phyloP scores from a whole-genome alignment of 2,797 vertebrate species.

The Phaenicophaeus curvirostris region DNA sequence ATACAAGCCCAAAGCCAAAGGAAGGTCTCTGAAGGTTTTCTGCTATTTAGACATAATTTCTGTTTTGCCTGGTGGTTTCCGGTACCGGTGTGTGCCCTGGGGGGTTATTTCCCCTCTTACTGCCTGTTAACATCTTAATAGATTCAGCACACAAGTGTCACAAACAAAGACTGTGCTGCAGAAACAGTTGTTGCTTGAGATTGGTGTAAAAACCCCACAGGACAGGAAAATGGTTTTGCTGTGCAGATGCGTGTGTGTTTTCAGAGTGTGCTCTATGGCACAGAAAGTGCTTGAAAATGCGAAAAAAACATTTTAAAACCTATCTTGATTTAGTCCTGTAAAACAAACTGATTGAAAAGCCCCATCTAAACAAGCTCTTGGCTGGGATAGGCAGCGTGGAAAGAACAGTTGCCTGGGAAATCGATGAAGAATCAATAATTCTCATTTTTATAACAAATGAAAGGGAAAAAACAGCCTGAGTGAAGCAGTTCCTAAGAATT shows the following conservation, averaged over 20 bases:
- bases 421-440: background rate
- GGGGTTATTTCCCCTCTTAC: background rate
- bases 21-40: background rate
- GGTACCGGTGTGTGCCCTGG: background rate
- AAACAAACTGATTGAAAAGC: background rate
- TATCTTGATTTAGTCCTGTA: background rate
- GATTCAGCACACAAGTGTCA: background rate
- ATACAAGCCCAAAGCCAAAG: background rate
- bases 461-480: background rate
- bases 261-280: background rate
- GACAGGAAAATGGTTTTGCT: constrained; percentile 6
- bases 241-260: background rate
- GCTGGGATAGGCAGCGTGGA: background rate
- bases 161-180: background rate
- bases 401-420: background rate
- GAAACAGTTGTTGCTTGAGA: background rate
- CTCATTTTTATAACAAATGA: background rate
- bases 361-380: background rate
- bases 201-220: background rate
- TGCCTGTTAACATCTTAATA: background rate
- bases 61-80: background rate
- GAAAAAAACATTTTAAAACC: background rate
- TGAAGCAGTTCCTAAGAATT: background rate
- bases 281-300: background rate
- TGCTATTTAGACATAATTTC: background rate